These are phyloP conservation scores for Drosophila kepulauana DNA, from an alignment of 1,140 invertebrate species.

Conservation along the genomic window DNA sequence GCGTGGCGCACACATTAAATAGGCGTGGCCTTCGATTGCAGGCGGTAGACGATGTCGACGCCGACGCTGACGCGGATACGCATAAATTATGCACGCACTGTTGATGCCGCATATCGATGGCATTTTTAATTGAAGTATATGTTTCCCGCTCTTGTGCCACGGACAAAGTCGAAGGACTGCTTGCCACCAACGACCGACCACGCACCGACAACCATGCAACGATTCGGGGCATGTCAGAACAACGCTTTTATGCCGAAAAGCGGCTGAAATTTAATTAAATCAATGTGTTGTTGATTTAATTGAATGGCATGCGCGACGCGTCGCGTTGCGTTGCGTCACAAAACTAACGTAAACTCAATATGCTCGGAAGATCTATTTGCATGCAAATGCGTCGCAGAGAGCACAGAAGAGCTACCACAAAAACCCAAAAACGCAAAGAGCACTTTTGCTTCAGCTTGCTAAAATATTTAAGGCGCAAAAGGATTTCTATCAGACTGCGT, in stretches of 20 bases:
- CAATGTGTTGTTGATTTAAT: constrained; percentile 77
- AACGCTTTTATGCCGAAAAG: constrained; percentile 31
- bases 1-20: constrained; percentile 12
- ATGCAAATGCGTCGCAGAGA: constrained; percentile 31
- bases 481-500: constrained; percentile 10
- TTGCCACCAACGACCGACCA: not conserved
- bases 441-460: constrained; percentile 25
- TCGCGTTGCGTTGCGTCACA: constrained; percentile 10
- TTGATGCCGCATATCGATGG: constrained; percentile 67
- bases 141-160: not conserved
- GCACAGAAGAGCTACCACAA: not conserved
- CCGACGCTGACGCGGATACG: constrained; percentile 4
- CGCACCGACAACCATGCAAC: too few species aligned
- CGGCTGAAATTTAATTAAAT: constrained; percentile 73
- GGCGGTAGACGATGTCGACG: not conserved
- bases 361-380: constrained; percentile 28
- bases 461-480: constrained; percentile 39
- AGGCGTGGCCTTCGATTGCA: constrained; percentile 20
- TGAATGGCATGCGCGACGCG: constrained; percentile 45
- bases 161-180: not conserved
- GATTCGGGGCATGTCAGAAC: not conserved
- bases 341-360: not conserved
- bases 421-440: constrained; percentile 5
- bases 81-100: constrained; percentile 68
- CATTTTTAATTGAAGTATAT: constrained; percentile 73